Base-by-base conservation (phyloP, 1,140 invertebrate species). In the Drosophila yakuba region DNA sequence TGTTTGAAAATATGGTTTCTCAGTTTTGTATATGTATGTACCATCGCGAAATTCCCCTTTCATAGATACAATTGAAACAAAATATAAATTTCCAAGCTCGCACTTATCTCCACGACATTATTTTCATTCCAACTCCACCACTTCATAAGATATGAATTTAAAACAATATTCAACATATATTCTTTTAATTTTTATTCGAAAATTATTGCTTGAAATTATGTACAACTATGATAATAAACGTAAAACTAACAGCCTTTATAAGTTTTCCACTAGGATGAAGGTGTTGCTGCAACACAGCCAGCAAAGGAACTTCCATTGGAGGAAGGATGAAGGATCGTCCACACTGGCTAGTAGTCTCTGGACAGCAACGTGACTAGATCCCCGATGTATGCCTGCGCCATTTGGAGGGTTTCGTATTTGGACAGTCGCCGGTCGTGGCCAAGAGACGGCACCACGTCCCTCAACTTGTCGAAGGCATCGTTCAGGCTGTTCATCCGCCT, bases 401-500 rank as follows among this genome's bases (percentile, higher is more conserved):
- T 97, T 93, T 97, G 96, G 20, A 98, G 91, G 0, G 97, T 97
- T 91, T 98, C 97, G 89, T 96, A 97, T 91, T 98, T 98, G 78
- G 96, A 97, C 4, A 97, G 93, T 74, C 96, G 96, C 67, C 96
- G 94, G 84, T 97, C 96, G 50, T 95, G 94, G 1, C 96, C 96
- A 58, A 92, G 51, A 2, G 88, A 91, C 0, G 97, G 97, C 14
- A 98, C 95, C 41, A 97, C 96, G 79, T 96, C 95, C n/a, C 97
- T 93, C 8, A 97, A 85, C 78, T 94, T 90, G 80, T 97, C 96
- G 89, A 97, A 97, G 4, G 97, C 96, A 44, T 96, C 95, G 88
- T 97, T 97, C 44, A 97, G 92, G 39, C 96, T 96, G 89, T 96
- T 96, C 97, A 97, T 97, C 39, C 97, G 91, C 44, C 96, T 92